These are phyloP conservation scores for Taurulus bubalis DNA, from an alignment of 2,113 vertebrate genomes.

Conservation along the genomic window DNA sequence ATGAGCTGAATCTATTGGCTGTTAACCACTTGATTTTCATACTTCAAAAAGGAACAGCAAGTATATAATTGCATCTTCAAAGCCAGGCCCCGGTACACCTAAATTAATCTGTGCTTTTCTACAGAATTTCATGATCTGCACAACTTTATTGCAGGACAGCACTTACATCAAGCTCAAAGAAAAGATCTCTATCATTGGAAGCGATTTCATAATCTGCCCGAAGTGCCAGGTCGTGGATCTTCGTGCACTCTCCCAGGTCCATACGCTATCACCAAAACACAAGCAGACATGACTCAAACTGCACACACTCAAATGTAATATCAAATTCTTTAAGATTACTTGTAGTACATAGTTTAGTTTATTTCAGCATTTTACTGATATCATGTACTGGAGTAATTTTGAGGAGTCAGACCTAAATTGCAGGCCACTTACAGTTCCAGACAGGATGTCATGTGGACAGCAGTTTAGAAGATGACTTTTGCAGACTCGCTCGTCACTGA, in stretches of 20 bases:
- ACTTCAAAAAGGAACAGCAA: not conserved
- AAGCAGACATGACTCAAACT: conserved; percentile 14
- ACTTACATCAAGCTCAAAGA: conserved; percentile 99
- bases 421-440: conserved; percentile 92
- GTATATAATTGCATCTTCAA: not conserved
- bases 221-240: conserved; percentile 98
- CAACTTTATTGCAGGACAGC: not conserved
- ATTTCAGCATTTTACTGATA: not conserved
- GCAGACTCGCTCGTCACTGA: conserved; percentile 97
- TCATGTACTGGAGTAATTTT: not conserved
- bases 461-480: conserved; percentile 99
- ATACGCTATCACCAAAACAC: conserved; percentile 87
- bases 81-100: not conserved
- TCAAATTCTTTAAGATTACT: not conserved
- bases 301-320: not conserved
- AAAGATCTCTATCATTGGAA: conserved; percentile 97
- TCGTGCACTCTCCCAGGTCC: conserved; percentile 99
- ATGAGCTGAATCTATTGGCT: not conserved
- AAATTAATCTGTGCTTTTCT: not conserved
- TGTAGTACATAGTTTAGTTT: not conserved
- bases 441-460: conserved; percentile 98
- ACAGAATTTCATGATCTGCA: not conserved
- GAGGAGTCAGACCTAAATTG: not conserved
- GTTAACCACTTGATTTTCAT: not conserved
- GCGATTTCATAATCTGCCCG: conserved; percentile 99